Conservation (phyloP, 2,797 vertebrate genomes). For the Hoplostethus mediterraneus region DNA sequence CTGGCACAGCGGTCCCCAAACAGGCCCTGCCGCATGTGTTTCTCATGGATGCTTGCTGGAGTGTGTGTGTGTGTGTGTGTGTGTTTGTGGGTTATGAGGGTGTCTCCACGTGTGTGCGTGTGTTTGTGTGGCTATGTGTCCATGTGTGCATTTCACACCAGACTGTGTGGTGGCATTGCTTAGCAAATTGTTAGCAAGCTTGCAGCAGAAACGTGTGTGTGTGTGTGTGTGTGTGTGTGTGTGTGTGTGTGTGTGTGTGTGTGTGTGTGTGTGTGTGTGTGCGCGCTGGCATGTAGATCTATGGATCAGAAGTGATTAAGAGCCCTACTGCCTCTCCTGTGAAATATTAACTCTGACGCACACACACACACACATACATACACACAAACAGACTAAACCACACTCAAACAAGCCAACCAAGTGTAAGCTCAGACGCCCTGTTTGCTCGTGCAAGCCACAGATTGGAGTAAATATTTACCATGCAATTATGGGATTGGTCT, state of each 20-base stretch:
- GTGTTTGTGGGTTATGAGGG: slow-evolving; percentile 6
- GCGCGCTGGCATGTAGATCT: slow-evolving; percentile 47
- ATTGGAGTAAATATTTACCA: slow-evolving; percentile 68
- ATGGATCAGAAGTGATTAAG: slow-evolving; percentile 51
- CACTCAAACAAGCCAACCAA: slow-evolving; percentile 33
- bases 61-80: slow-evolving; percentile 19
- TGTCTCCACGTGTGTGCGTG: background rate
- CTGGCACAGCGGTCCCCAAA: slow-evolving; percentile 40
- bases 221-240: slow-evolving; percentile 10
- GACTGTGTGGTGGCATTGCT: slow-evolving; percentile 7
- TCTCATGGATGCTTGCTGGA: slow-evolving; percentile 32
- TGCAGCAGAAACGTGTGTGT: background rate
- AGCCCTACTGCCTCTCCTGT: slow-evolving; percentile 34
- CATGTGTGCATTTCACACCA: slow-evolving; percentile 19
- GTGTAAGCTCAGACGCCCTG: slow-evolving; percentile 36
- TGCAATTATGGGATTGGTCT: slow-evolving; percentile 51
- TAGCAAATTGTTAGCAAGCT: slow-evolving; percentile 44
- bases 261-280: slow-evolving; percentile 18
- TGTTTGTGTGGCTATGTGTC: background rate
- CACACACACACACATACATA: slow-evolving; percentile 4
- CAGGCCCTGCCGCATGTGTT: slow-evolving; percentile 32
- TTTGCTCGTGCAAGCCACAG: slow-evolving; percentile 44
- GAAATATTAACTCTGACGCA: slow-evolving; percentile 32
- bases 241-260: background rate
- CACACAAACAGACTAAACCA: slow-evolving; percentile 34